Percentiles rank a stretch among this genome's conserved stretches.
phyloP scores from a whole-genome alignment of 2,113 vertebrate genomes.

The Chloroceryle aenea region DNA sequence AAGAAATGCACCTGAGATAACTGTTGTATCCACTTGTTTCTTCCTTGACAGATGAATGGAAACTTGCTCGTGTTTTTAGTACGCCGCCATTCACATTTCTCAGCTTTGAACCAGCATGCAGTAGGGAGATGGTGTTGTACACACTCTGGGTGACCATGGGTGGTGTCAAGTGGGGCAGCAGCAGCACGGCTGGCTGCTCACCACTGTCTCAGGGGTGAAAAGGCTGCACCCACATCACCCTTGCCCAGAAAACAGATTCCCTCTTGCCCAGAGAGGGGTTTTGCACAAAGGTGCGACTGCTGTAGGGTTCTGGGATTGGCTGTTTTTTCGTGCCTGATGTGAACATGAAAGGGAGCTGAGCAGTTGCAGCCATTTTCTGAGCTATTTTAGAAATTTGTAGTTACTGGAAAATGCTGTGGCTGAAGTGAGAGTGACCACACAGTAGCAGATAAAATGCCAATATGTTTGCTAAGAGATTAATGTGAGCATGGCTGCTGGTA shows the following conservation, averaged over 20 bases:
- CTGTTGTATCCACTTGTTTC: not conserved
- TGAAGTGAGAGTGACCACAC: accelerated
- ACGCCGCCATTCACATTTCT: not conserved
- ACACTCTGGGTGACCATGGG: not conserved
- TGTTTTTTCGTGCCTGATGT: not conserved
- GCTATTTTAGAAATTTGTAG: not conserved
- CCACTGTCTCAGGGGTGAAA: not conserved
- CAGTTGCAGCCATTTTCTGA: not conserved
- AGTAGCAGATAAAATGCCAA: not conserved
- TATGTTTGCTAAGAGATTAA: slow-evolving; percentile 1
- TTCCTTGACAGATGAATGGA: not conserved
- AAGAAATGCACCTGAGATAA: not conserved
- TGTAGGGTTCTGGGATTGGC: not conserved
- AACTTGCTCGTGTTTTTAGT: not conserved
- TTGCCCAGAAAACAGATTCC: not conserved
- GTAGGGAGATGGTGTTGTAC: not conserved
- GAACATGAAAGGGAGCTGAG: not conserved
- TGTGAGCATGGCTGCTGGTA: not conserved
- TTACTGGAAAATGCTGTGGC: not conserved
- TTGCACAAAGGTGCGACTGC: accelerated
- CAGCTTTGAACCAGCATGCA: not conserved
- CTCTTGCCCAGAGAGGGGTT: not conserved
- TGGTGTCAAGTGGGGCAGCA: not conserved
- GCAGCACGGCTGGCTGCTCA: accelerated
- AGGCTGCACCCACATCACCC: accelerated